Conservation (phyloP, 92 coral and sea anemone genomes). For the Zoanthus sociatus region DNA sequence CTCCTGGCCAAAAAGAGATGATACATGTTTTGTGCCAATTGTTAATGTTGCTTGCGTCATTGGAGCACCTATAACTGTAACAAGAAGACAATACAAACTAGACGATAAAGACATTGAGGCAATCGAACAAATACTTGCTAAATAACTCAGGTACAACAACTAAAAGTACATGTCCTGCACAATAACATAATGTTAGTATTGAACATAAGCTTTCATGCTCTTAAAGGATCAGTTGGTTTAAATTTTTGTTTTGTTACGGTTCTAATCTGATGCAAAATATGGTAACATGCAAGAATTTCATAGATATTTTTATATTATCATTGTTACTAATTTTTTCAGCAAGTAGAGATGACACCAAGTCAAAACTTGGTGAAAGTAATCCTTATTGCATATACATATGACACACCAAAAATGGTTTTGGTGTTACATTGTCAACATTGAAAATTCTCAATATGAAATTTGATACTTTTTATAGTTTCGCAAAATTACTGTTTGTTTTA, state of each 20-base stretch:
- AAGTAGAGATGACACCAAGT: constrained; percentile 51
- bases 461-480: constrained; percentile 13
- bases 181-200: too few species aligned
- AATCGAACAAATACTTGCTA: constrained; percentile 52
- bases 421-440: constrained; percentile 52
- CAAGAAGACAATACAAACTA: constrained; percentile 60
- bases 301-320: constrained; percentile 25
- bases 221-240: too few species aligned
- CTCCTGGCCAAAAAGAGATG: constrained; percentile 43
- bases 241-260: too few species aligned
- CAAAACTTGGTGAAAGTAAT: constrained; percentile 50
- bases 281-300: constrained; percentile 23
- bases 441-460: constrained; percentile 38
- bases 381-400: constrained; percentile 45
- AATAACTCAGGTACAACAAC: not conserved
- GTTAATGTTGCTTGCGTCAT: constrained; percentile 23
- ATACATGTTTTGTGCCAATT: constrained; percentile 46
- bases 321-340: constrained; percentile 42
- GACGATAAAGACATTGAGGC: constrained; percentile 40
- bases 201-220: too few species aligned
- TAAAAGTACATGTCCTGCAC: not conserved
- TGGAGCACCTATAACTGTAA: constrained; percentile 51
- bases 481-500: not conserved
- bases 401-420: constrained; percentile 57
- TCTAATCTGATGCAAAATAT: not conserved